A percentile compares a stretch with the other conserved stretches of the same genome.
Evolutionary conservation across 2,797 vertebrate species (phyloP).

Genomic region (Sebastes matsubarae): DNA sequence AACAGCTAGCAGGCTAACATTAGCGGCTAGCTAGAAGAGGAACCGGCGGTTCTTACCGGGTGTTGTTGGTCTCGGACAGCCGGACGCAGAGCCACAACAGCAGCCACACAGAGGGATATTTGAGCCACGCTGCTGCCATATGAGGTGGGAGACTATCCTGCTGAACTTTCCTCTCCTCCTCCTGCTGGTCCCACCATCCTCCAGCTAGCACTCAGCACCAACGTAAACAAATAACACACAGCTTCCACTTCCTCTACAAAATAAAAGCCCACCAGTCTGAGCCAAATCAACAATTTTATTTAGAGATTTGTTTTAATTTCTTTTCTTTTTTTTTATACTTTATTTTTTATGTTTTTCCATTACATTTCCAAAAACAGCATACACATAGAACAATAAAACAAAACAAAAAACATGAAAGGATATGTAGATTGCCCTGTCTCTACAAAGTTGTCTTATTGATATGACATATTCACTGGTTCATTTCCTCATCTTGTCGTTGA

Average conservation of each 20-base stretch:
- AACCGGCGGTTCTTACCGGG: slow-evolving; percentile 65
- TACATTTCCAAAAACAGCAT: too few relatives aligned
- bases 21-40: neutral
- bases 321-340: too few relatives aligned
- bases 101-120: slow-evolving; percentile 40
- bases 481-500: too few relatives aligned
- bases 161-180: neutral
- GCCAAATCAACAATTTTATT: neutral
- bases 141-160: slow-evolving; percentile 5
- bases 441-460: too few relatives aligned
- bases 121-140: slow-evolving; percentile 66
- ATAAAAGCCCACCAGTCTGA: slow-evolving; percentile 28
- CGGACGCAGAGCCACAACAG: slow-evolving; percentile 57
- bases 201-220: neutral
- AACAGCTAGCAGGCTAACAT: slow-evolving; percentile 21
- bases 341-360: too few relatives aligned
- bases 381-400: too few relatives aligned
- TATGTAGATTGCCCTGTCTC: too few relatives aligned
- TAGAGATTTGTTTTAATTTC: neutral
- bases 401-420: too few relatives aligned
- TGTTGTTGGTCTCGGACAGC: slow-evolving; percentile 26
- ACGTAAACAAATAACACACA: rapidly evolving
- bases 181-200: slow-evolving; percentile 12
- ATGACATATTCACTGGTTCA: too few relatives aligned
- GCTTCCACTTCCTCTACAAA: slow-evolving; percentile 27